Percentiles rank a stretch among this genome's conserved stretches.
Conservation (phyloP, 2,113 vertebrate species). For the Aythya baeri region DNA sequence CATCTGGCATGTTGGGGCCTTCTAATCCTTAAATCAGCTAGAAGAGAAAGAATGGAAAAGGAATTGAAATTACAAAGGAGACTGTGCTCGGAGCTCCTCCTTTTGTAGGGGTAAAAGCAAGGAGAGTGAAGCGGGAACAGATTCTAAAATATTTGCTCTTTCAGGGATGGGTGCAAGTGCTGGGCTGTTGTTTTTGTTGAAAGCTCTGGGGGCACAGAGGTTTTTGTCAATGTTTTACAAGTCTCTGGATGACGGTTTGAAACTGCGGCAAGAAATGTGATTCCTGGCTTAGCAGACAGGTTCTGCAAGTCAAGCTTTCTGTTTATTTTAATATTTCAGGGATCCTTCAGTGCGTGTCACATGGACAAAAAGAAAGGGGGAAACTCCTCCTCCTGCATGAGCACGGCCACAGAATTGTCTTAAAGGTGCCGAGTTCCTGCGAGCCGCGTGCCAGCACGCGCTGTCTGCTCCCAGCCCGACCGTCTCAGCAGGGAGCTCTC, state of each 20-base stretch:
- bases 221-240: constrained; percentile 58
- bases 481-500: not conserved
- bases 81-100: not conserved
- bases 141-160: constrained; percentile 49
- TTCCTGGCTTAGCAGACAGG: constrained; percentile 70
- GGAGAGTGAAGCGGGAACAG: not conserved
- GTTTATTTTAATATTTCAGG: constrained; percentile 72
- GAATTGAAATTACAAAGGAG: constrained; percentile 17
- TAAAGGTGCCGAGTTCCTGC: constrained; percentile 37
- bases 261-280: constrained; percentile 67
- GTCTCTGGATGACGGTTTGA: constrained; percentile 49
- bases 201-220: constrained; percentile 39
- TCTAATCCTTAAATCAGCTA: constrained; percentile 50
- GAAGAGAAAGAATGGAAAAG: constrained; percentile 3
- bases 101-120: not conserved
- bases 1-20: constrained; percentile 7
- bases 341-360: constrained; percentile 63
- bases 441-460: not conserved
- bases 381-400: constrained; percentile 43
- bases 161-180: constrained; percentile 40
- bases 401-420: not conserved
- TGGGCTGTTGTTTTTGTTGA: constrained; percentile 58
- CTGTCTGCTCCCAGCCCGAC: not conserved
- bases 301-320: constrained; percentile 72
- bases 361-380: constrained; percentile 32